phyloP scores from a whole-genome alignment of 2,888 invertebrate species.

The Eupithecia dodoneata region DNA sequence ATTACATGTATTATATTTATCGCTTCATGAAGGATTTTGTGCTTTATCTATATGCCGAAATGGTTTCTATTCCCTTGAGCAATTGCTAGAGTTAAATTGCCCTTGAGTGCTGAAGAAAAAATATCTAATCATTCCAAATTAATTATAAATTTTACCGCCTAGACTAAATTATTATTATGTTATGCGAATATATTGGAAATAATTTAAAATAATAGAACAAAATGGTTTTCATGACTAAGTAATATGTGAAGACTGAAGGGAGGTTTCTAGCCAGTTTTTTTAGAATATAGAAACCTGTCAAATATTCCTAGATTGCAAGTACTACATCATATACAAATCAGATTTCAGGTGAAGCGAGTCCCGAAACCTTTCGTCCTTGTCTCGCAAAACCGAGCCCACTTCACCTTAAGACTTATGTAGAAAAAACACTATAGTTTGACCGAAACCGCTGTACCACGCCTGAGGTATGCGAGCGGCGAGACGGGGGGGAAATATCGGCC shows the following conservation, averaged over 20 bases:
- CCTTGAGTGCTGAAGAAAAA: constrained; percentile 11
- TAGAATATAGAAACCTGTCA: not conserved
- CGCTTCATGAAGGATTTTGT: not conserved
- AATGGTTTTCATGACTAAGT: not conserved
- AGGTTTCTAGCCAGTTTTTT: not conserved
- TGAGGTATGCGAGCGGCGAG: no score
- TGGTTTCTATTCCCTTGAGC: not conserved
- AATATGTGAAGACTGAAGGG: not conserved
- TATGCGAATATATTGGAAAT: not conserved
- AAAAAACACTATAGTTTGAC: no score
- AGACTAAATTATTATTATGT: constrained; percentile 16
- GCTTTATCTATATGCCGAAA: not conserved
- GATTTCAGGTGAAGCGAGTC: no score
- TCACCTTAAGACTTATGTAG: no score
- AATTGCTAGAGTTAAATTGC: not conserved
- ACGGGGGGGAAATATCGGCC: no score
- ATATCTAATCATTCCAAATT: constrained; percentile 26
- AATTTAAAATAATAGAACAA: not conserved
- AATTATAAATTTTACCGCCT: constrained; percentile 30
- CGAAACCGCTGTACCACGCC: no score
- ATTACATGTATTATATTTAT: not conserved
- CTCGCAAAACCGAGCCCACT: no score
- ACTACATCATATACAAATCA: no score
- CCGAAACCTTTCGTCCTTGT: no score
- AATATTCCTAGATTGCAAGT: not conserved